Evolutionary conservation across 2,888 invertebrate species (phyloP).

Genomic region (Apamea anceps): DNA sequence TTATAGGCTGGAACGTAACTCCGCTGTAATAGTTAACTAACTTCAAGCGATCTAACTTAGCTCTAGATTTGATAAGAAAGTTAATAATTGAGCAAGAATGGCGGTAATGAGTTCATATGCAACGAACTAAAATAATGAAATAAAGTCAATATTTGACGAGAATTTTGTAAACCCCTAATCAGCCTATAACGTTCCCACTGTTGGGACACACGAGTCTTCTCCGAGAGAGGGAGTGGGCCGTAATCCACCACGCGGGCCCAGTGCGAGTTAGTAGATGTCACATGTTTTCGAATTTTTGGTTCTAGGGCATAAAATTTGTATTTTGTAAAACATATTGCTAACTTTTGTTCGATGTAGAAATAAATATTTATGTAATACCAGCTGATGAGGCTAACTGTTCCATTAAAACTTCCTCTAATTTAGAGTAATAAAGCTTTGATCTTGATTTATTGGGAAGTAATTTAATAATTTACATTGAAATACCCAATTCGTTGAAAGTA

Average conservation of each 20-base stretch:
- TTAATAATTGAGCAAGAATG: conserved; percentile 27
- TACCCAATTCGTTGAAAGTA: background rate
- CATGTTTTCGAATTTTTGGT: too few relatives aligned
- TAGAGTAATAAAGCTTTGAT: background rate
- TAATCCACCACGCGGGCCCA: too few relatives aligned
- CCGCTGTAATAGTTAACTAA: conserved; percentile 16
- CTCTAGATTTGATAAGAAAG: conserved; percentile 28
- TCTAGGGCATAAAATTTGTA: too few relatives aligned
- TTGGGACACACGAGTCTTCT: too few relatives aligned
- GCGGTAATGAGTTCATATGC: background rate
- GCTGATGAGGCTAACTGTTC: background rate
- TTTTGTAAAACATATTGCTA: too few relatives aligned
- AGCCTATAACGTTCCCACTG: too few relatives aligned
- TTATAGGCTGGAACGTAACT: conserved; percentile 34
- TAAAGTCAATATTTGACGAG: background rate
- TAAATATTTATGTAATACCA: too few relatives aligned
- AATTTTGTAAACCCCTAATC: background rate
- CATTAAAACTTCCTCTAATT: background rate
- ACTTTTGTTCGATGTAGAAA: too few relatives aligned
- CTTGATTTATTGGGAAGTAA: background rate
- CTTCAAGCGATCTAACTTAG: conserved; percentile 25
- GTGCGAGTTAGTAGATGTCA: too few relatives aligned
- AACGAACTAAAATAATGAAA: background rate
- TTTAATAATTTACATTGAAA: background rate
- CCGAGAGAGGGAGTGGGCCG: too few relatives aligned